phyloP scores from a whole-genome alignment of 23 tunicate genomes.

The Styela plicata region DNA sequence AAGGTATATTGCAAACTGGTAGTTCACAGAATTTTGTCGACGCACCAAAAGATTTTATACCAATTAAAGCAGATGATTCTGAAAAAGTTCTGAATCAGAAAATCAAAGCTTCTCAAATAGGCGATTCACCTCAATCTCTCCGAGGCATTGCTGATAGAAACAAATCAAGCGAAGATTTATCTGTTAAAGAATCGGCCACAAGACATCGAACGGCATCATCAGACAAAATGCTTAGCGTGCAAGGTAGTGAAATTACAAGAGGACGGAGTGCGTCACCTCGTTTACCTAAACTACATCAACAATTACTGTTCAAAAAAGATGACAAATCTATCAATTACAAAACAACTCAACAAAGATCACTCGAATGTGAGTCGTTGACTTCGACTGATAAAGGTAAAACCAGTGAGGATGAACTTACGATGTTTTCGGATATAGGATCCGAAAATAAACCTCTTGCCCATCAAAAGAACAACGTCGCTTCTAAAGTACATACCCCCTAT shows the following conservation, averaged over 20 bases:
- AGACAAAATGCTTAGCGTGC: background rate
- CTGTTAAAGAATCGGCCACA: background rate
- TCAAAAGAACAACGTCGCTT: background rate
- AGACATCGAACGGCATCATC: background rate
- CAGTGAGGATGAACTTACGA: background rate
- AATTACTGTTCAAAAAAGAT: slow-evolving; percentile 18
- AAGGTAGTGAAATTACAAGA: background rate
- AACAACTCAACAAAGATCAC: background rate
- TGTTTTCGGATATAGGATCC: too few relatives aligned
- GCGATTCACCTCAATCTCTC: background rate
- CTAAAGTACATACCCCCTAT: slow-evolving; percentile 31
- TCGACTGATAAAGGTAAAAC: background rate
- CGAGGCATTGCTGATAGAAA: background rate
- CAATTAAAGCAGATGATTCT: background rate
- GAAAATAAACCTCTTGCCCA: background rate
- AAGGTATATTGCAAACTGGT: background rate
- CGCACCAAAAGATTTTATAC: background rate
- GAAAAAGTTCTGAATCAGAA: background rate
- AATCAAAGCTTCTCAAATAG: background rate
- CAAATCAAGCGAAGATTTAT: background rate
- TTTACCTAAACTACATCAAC: slow-evolving; percentile 33
- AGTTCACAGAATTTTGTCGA: background rate
- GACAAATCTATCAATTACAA: background rate
- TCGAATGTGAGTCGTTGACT: background rate
- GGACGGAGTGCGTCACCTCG: slow-evolving; percentile 27